Evolutionary conservation across 2,113 vertebrate species (phyloP), one percentile per base, ranked within the genome.

Genomic region (Phoxinus phoxinus): DNA sequence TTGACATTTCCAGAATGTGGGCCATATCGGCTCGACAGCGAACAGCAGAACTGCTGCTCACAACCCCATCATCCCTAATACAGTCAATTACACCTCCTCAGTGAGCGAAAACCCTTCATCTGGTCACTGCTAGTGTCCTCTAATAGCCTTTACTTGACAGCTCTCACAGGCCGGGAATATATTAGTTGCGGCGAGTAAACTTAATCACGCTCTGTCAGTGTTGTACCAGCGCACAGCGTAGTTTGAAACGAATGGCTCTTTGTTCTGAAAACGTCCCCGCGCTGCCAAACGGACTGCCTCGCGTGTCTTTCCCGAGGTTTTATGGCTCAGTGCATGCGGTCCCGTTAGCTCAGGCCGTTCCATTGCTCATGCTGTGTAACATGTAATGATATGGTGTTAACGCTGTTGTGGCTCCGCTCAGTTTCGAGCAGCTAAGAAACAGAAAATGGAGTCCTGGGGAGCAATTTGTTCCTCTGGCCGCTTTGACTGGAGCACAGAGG

Each of bases 361-460:
- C 83, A 85, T 85, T 85, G 83, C 83, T 77, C 73, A 85, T 25
- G 83, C 83, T 77, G 83, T 85, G 72, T 77, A 77, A 85, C 71
- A 67, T 77, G 73, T 85, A 85, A 85, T 76, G 82, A 84, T 85
- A 85, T 77, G 73, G 83, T 85, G 73, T 77, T 77, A 85, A 53
- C 63, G 59, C 63, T 58, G 73, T 74, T 65, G 73, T 41, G 41
- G 56, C 44, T 67, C 56, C 10, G 73, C 27, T 23, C 53, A 56
- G 53, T 56, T 56, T 56, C 53, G 19, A 56, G 73, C 73, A 19
- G 27, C 58, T 27, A 69, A 56, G 67, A 85, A 56, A 78, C 84
- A n/a, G 27, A 65, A 74, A 48, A 84, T 56, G 37, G 83, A 76
- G 27, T 77, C 75, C 37, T 21, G 48, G 48, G 73, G 72, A 59